Evolutionary conservation across 2,797 vertebrate genomes (phyloP).

Genomic region (Cyclura pinguis): DNA sequence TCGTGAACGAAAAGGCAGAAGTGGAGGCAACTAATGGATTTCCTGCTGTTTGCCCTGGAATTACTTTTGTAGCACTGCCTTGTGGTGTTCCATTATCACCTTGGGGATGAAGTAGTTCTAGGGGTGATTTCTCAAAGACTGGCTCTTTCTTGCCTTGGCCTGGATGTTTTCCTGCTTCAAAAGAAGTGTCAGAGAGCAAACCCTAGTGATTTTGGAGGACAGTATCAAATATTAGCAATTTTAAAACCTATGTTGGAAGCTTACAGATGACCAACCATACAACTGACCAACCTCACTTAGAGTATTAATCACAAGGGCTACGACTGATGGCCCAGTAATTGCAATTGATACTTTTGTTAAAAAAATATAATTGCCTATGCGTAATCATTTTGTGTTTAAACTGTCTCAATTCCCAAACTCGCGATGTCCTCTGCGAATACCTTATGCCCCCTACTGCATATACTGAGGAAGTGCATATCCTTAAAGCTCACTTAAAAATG

Average conservation of each 20-base stretch:
- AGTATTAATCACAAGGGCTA: background rate
- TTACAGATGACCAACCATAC: background rate
- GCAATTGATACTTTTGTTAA: too few relatives aligned
- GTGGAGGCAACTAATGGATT: background rate
- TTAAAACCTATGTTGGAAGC: background rate
- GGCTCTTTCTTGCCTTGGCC: conserved; percentile 54
- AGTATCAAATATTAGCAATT: background rate
- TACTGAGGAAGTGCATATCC: conserved; percentile 11
- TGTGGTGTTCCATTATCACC: conserved; percentile 26
- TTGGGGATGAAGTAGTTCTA: conserved; percentile 36
- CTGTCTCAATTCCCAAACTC: background rate
- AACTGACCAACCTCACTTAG: background rate
- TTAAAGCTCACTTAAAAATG: background rate
- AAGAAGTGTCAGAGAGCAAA: conserved; percentile 26
- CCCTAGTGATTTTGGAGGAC: background rate
- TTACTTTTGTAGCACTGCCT: conserved; percentile 35
- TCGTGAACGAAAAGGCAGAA: background rate
- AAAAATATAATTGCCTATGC: background rate
- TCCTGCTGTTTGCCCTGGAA: conserved; percentile 27
- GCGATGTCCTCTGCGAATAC: conserved; percentile 46
- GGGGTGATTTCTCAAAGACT: conserved; percentile 6
- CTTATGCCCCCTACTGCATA: conserved; percentile 66
- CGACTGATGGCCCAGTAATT: background rate
- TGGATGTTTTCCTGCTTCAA: conserved; percentile 79
- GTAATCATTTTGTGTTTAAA: background rate